Conservation (phyloP, 2,888 invertebrate species). For the Nesidiocoris tenuis region DNA sequence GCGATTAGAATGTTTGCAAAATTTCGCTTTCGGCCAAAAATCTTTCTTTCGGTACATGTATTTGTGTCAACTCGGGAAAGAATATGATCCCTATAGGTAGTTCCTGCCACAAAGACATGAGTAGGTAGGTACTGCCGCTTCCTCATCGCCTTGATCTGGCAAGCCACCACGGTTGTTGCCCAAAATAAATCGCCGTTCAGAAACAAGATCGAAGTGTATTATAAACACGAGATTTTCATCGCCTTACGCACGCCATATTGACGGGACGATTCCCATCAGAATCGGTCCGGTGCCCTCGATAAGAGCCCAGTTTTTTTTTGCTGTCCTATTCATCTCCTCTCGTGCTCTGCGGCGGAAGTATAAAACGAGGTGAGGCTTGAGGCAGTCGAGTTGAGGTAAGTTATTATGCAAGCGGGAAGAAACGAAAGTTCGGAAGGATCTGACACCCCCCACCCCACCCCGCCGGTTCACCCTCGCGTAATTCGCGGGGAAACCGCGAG, state of each 20-base stretch:
- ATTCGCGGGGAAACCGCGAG: constrained; percentile 33
- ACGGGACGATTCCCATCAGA: neutral
- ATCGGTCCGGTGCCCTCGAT: neutral
- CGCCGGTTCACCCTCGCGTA: no score
- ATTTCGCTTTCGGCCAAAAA: no score
- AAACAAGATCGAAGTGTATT: neutral
- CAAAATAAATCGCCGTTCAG: no score
- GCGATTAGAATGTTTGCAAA: no score
- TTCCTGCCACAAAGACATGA: no score
- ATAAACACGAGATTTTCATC: neutral
- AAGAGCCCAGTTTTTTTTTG: neutral
- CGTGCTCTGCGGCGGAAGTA: neutral
- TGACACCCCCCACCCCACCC: no score
- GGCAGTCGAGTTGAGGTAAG: neutral
- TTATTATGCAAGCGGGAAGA: neutral
- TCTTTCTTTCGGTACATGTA: no score
- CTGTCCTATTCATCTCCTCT: neutral
- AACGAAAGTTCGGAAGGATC: neutral
- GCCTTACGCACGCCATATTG: neutral
- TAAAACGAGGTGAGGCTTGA: neutral
- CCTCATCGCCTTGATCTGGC: no score
- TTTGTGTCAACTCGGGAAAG: no score
- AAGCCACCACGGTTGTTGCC: no score
- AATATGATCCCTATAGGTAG: no score
- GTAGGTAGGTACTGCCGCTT: no score